Evolutionary conservation across 2,797 vertebrate species (phyloP), one percentile per base, ranked within the genome.

Genomic region (Chaunax sp.): DNA sequence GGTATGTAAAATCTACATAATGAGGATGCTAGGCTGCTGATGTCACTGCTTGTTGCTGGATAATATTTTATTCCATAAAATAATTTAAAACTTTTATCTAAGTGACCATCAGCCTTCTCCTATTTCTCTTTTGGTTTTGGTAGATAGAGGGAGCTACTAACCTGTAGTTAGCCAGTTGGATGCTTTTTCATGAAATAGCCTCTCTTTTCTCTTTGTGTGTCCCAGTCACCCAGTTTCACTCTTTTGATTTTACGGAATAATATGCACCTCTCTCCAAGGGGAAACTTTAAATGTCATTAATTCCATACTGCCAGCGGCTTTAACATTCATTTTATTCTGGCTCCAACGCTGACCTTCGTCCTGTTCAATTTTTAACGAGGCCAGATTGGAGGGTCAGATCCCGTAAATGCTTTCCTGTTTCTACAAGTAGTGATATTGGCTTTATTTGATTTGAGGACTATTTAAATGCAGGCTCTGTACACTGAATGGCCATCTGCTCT

Each of bases 401-500:
- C 40, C 40, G 30, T 15, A 19, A 53, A 10, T 69, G 54, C 64
- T 70, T 60, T 74, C 68, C 43, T 45, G 54, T 61, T 69, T 55
- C 66, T 58, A 62, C 68, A 63, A 50, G 75, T 70, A 90, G 84
- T 75, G 84, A 92, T 93, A 92, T 89, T 84, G 83, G 76, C 92
- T 96, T 92, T 93, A 95, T 96, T 88, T 89, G 87, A 85, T 85
- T 73, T 80, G 72, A 66, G 66, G 56, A 75, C 19, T 4, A 64
- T 78, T 86, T 72, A 84, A 84, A 87, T 51, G 54, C 74, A 80
- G 10, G 71, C 64, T 19, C 37, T 5, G 33, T 16, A 35, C 60
- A 62, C 72, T 22, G 18, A 76, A 62, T 15, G 69, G 52, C 87
- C 90, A 89, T 89, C 90, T 90, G 90, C 84, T 84, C 82, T 69